These are phyloP conservation scores for Desmodus rotundus DNA, from an alignment of 2,113 vertebrate genomes.

Conservation along the genomic window DNA sequence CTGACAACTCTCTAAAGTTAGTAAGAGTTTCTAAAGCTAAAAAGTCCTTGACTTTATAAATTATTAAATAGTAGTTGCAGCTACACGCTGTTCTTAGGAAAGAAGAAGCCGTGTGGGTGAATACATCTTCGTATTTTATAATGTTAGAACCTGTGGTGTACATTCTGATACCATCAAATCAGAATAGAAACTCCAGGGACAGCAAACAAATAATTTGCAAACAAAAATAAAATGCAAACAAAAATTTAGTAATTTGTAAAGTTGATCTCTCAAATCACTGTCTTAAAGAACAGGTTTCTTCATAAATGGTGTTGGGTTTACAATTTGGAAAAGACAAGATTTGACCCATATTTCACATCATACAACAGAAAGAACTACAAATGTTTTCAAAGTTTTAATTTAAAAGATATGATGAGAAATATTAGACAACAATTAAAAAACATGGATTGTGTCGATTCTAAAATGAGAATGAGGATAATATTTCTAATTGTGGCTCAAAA, in stretches of 20 bases:
- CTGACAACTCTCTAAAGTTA: background rate
- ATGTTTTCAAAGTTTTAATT: background rate
- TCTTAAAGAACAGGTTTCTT: background rate
- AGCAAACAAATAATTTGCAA: too few species aligned
- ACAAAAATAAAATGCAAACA: fast-evolving
- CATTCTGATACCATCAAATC: fast-evolving
- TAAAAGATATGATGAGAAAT: background rate
- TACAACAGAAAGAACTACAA: background rate
- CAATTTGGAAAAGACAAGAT: background rate
- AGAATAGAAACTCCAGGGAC: background rate
- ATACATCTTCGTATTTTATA: fast-evolving
- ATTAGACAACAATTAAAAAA: background rate
- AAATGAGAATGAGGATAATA: background rate
- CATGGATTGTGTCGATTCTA: background rate
- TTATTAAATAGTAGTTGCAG: fast-evolving
- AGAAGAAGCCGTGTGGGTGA: fast-evolving
- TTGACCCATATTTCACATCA: background rate
- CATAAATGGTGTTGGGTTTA: background rate
- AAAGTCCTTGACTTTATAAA: background rate
- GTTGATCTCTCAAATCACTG: background rate
- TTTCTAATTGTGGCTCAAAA: background rate
- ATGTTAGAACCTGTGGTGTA: fast-evolving
- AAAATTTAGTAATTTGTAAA: background rate
- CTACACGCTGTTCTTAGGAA: fast-evolving
- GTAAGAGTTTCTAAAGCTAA: background rate